Percentiles rank a stretch among this genome's conserved stretches.
These are phyloP conservation scores for Muscicapa comitata DNA, from an alignment of 2,797 vertebrate species.

Conservation along the genomic window DNA sequence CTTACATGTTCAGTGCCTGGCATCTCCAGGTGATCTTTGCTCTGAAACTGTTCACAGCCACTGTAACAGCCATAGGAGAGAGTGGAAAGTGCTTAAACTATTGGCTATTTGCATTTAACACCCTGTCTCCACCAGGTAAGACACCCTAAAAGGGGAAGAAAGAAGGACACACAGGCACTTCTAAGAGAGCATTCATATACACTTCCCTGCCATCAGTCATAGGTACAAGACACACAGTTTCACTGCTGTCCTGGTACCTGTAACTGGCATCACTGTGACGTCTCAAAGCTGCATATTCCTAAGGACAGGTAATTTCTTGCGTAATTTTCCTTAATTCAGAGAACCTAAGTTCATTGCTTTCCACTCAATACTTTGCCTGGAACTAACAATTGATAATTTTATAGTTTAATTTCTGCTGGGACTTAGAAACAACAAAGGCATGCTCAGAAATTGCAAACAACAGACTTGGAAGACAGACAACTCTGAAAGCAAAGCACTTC, in stretches of 20 bases:
- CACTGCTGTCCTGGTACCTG: neutral
- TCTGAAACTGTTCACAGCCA: neutral
- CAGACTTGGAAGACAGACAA: neutral
- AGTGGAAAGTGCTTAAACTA: neutral
- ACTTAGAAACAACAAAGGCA: neutral
- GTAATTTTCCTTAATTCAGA: neutral
- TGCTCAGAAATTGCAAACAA: neutral
- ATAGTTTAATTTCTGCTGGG: neutral
- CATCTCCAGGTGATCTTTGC: neutral
- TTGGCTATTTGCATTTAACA: neutral
- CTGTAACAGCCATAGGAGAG: neutral
- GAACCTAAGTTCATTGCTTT: neutral
- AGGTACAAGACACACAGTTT: neutral
- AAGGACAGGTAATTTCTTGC: neutral
- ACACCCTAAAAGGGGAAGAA: neutral
- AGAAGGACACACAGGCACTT: neutral
- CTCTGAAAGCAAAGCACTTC: neutral
- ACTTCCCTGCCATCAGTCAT: neutral
- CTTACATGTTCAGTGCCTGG: neutral
- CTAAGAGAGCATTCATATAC: neutral
- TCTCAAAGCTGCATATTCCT: neutral
- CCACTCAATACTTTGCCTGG: neutral
- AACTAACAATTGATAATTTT: neutral
- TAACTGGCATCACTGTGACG: neutral
- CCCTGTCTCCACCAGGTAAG: neutral